phyloP scores from a whole-genome alignment of 2,888 invertebrate genomes.

The Julus scanicus region DNA sequence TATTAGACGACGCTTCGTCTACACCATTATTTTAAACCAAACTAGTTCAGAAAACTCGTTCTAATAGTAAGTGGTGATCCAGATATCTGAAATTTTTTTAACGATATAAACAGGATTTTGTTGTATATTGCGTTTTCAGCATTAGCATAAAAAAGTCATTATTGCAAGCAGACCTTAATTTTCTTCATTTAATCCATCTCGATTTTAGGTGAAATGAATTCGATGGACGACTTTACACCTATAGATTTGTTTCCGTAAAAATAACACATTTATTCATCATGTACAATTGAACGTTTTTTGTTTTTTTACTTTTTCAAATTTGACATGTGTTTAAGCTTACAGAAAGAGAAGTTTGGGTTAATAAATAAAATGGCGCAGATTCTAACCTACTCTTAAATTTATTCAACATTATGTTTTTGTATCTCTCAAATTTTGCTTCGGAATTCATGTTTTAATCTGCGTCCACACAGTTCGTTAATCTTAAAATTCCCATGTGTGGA shows the following conservation, averaged over 20 bases:
- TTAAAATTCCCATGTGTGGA: conserved; percentile 14
- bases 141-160: neutral
- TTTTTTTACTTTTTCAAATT: conserved; percentile 16
- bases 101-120: neutral
- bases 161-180: neutral
- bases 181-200: neutral
- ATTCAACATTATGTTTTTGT: neutral
- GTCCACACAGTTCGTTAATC: conserved; percentile 7
- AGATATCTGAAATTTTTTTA: neutral
- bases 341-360: conserved; percentile 37
- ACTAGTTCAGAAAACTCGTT: conserved; percentile 4
- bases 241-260: neutral
- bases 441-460: neutral
- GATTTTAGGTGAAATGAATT: neutral
- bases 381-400: neutral
- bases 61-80: neutral
- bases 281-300: neutral
- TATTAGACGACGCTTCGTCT: neutral
- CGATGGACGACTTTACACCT: neutral
- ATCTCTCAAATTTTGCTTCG: neutral
- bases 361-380: conserved; percentile 22
- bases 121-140: neutral
- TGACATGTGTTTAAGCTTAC: conserved; percentile 29
- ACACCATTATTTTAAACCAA: neutral
- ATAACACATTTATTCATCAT: neutral